These are phyloP conservation scores for Pocillopora damicornis DNA, from an alignment of 64 coral and sea anemone species.

Conservation along the genomic window DNA sequence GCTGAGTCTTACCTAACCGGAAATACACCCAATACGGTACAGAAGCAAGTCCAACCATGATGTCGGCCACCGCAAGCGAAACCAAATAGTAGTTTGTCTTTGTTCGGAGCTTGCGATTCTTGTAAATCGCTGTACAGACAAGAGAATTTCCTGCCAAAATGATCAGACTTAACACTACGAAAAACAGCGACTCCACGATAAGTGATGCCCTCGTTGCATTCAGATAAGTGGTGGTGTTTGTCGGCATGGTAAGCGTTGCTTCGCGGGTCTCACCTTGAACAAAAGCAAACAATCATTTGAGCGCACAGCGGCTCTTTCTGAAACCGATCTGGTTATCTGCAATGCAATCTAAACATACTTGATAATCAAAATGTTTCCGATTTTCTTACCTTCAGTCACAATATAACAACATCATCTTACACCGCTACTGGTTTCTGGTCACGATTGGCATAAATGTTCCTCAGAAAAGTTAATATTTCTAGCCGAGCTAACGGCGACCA, in stretches of 20 bases:
- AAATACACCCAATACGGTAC: slow-evolving; percentile 87
- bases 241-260: slow-evolving; percentile 1
- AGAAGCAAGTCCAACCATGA: slow-evolving; percentile 66
- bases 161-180: slow-evolving; percentile 38
- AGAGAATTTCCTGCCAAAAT: slow-evolving; percentile 81
- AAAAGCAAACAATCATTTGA: neutral
- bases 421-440: too few relatives aligned
- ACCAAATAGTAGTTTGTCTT: slow-evolving; percentile 88
- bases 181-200: slow-evolving; percentile 49
- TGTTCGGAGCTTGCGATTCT: slow-evolving; percentile 69
- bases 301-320: neutral
- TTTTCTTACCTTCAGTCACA: too few relatives aligned
- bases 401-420: too few relatives aligned
- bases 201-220: neutral
- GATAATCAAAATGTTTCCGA: neutral
- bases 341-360: neutral
- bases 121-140: slow-evolving; percentile 80
- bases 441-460: too few relatives aligned
- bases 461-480: too few relatives aligned
- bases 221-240: neutral
- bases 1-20: slow-evolving; percentile 59
- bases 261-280: neutral
- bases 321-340: neutral
- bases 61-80: slow-evolving; percentile 67
- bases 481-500: neutral